A percentile compares a stretch with the other conserved stretches of the same genome.
These are phyloP conservation scores for Physeter macrocephalus DNA, from an alignment of 2,113 vertebrate species.

Conservation along the genomic window DNA sequence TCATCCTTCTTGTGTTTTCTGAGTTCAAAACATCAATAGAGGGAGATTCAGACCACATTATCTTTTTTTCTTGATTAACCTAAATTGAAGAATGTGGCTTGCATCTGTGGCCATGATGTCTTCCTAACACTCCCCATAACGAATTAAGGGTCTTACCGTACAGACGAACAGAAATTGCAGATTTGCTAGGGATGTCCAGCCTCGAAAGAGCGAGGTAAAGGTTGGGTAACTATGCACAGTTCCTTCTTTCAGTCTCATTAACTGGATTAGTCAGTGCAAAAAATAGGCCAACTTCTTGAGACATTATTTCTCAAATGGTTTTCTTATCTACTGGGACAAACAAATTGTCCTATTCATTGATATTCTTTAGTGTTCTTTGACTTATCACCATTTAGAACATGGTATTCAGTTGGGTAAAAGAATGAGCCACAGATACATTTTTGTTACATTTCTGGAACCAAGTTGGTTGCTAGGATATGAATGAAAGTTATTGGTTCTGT, in stretches of 20 bases:
- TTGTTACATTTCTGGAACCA: background rate
- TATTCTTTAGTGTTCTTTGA: background rate
- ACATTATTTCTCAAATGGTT: background rate
- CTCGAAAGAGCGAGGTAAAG: background rate
- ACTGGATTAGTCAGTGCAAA: background rate
- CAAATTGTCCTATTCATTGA: background rate
- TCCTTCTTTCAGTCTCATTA: background rate
- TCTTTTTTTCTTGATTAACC: background rate
- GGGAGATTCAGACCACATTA: background rate
- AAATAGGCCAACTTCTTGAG: background rate
- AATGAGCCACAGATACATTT: background rate
- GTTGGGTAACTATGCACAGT: background rate
- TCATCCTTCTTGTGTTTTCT: background rate
- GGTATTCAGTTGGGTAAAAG: background rate
- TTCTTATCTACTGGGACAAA: background rate
- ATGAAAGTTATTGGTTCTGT: background rate
- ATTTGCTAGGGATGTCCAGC: background rate
- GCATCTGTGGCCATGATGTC: background rate
- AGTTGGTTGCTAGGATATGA: background rate
- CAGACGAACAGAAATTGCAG: background rate
- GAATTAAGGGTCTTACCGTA: background rate
- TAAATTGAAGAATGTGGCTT: background rate
- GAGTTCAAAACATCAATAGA: background rate
- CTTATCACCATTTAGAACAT: background rate
- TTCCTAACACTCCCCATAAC: background rate